Percentiles rank a stretch among this genome's conserved stretches.
These are phyloP conservation scores for Poeciliopsis occidentalis DNA, from an alignment of 2,113 vertebrate species.

Conservation along the genomic window DNA sequence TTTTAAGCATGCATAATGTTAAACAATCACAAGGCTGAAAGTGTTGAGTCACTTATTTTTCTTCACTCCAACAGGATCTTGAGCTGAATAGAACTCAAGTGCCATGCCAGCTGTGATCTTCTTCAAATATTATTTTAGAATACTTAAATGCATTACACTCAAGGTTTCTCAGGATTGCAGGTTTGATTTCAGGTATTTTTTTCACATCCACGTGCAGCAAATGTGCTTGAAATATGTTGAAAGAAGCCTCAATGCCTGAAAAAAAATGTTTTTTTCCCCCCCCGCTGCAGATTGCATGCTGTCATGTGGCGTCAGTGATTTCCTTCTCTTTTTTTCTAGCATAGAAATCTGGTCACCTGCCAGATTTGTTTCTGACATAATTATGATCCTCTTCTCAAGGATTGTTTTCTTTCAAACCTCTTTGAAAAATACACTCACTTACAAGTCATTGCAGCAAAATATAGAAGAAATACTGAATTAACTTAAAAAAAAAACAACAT, in stretches of 20 bases:
- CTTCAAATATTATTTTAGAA: background rate
- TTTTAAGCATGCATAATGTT: too few relatives aligned
- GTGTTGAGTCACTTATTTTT: too few relatives aligned
- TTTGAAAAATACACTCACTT: background rate
- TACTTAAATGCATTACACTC: background rate
- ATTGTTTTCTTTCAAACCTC: background rate
- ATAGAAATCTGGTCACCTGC: background rate
- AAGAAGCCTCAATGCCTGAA: background rate
- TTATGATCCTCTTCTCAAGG: background rate
- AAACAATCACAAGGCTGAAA: too few relatives aligned
- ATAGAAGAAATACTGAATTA: background rate
- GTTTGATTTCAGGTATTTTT: conserved; percentile 14
- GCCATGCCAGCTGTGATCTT: background rate
- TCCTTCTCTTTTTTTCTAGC: background rate
- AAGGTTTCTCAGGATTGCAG: conserved; percentile 5
- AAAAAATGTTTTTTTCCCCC: background rate
- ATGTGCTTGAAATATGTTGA: background rate
- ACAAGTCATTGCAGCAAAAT: background rate
- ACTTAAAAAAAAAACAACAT: background rate
- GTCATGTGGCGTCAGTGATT: background rate
- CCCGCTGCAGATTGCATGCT: too few relatives aligned
- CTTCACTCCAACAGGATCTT: too few relatives aligned
- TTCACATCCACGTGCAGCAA: background rate
- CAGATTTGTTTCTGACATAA: background rate
- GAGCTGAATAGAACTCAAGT: background rate